Evolutionary conservation across 2,888 invertebrate species (phyloP).

Genomic region (Caradrina clavipalpis): DNA sequence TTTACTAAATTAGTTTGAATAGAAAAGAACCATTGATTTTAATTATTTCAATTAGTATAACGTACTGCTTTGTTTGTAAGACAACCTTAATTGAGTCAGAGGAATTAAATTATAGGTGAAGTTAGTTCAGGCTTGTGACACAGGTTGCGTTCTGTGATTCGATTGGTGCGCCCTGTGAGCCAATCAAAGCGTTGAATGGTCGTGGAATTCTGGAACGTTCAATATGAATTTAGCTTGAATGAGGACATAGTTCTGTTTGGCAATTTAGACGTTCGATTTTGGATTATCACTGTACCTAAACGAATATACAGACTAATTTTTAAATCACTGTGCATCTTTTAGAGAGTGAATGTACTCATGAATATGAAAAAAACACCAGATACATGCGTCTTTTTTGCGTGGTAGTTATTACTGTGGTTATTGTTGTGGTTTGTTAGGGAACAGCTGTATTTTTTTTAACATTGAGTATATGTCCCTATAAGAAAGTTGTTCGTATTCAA

Average conservation of each 20-base stretch:
- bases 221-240: conserved; percentile 8
- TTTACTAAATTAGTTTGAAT: conserved; percentile 39
- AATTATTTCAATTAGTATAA: conserved; percentile 46
- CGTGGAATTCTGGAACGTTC: conserved; percentile 5
- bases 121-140: conserved; percentile 4
- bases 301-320: too few species aligned
- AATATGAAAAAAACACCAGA: too few species aligned
- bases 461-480: too few species aligned
- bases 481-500: too few species aligned
- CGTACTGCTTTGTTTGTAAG: conserved; percentile 23
- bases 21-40: conserved; percentile 44
- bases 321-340: too few species aligned
- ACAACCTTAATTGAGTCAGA: conserved; percentile 19
- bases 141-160: conserved; percentile 13
- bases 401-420: too few species aligned
- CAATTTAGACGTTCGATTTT: neutral
- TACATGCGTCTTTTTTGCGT: too few species aligned
- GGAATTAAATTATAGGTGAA: conserved; percentile 21
- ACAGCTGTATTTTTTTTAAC: too few species aligned
- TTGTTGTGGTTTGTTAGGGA: too few species aligned
- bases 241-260: neutral
- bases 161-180: conserved; percentile 18
- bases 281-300: neutral
- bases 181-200: conserved; percentile 13
- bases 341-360: too few species aligned